Base-by-base conservation (phyloP, 2,113 vertebrate species). In the Atherinomorus stipes region DNA sequence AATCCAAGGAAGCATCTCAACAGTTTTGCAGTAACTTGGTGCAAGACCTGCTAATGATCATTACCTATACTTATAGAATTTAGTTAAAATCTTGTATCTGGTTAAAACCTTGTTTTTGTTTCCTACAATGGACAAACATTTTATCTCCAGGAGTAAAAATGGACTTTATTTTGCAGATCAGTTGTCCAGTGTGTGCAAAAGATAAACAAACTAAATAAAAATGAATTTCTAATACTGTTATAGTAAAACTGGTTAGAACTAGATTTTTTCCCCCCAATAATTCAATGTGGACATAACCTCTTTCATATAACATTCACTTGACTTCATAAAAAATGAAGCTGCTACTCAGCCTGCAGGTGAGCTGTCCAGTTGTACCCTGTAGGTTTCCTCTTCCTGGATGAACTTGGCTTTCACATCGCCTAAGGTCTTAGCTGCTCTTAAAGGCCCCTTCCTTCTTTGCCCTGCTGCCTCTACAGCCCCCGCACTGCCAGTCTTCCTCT, bases 301-400 rank as follows among this genome's bases (percentile, higher is more conserved):
- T 60, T 74, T 26, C 9, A 49, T 19, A 64, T 40, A 47, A 64
- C 15, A 80, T 52, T 47, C 6, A 62, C 38, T 49, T 15, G 45
- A 58, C 34, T 42, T 13, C 3, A n/a, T n/a, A 68, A 62, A 58
- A 83, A 75, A 76, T 63, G 70, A 75, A 60, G 51, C 38, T 63
- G 28, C 16, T 13, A 21, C 53, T 71, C n/a, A 60, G 21, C 47
- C 26, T 31, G 12, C 50, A 72, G 64, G 26, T 59, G 40, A 70
- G 34, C 21, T 54, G 9, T 58, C 38, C 21, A 51, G 45, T 19
- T 54, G 44, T 88, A 95, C 94, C 92, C 92, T 91, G 76, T 93
- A 94, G 21, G 92, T 94, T 84, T 94, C 91, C 68, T 89, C 84
- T 56, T 93, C 90, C 42, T 64, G 74, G 0, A 45, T 58, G 54